Base-by-base conservation (phyloP, 2,888 invertebrate species). In the Meliscaeva auricollis region DNA sequence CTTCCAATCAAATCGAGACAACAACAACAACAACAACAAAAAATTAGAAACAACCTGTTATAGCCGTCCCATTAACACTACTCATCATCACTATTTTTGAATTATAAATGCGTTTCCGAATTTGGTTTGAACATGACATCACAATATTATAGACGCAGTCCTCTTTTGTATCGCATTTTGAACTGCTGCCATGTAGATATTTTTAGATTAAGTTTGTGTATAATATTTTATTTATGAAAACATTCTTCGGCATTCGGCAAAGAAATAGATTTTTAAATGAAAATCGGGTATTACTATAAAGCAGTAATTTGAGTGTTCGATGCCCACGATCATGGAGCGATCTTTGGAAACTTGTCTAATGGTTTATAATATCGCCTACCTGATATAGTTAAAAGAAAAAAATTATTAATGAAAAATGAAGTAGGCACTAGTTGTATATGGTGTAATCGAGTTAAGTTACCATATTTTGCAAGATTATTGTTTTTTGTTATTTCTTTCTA, bases 111-210 rank as follows among this genome's bases (percentile, higher is more conserved):
- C 58, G 75, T 79, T 75, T 72, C 80, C 70, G 46, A 80, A 62
- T 80, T 80, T 70, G 72, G 80, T 48, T 9, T n/a, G 66, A 68
- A 80, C 70, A 84, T 84, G 84, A 84, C 84, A 75, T 84, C 84
- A 84, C 75, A 68, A n/a, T 38, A n/a, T 46, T 32, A 73, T 30
- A 73, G 48, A 60, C 48, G 56, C 77, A 48, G 54, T 38, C 13
- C 46, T 62, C 48, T 64, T 64, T 83, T 69, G 66, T 68, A 82
- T 72, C 72, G 46, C 60, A 75, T 78, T 58, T 52, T 60, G 38
- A 77, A 32, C 35, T 76, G 56, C 76, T 76, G 48, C 58, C 70
- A 50, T 32, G 48, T 44, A 70, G 70, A 68, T 81, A 82, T 77
- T 78, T 78, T 73, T 82, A 82, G 82, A 77, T 58, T 72, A 13